phyloP scores from a whole-genome alignment of 2,888 invertebrate genomes.

The Drosophila hamatofila region DNA sequence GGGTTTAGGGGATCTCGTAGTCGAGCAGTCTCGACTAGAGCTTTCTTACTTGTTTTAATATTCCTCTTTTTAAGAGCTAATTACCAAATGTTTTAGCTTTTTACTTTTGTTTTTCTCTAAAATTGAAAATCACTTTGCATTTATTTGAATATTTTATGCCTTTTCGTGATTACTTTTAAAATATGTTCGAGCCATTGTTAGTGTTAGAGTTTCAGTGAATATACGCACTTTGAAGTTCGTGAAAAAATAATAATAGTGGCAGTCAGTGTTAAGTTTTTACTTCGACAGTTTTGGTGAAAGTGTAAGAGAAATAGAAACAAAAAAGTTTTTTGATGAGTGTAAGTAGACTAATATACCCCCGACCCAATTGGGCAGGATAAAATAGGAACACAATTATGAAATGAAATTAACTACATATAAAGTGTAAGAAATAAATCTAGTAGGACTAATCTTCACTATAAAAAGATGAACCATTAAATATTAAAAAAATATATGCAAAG shows the following conservation, averaged over 20 bases:
- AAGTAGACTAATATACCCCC: background rate
- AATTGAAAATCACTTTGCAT: background rate
- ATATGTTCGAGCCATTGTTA: background rate
- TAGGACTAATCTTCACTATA: background rate
- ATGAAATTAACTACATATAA: background rate
- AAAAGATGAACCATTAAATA: background rate
- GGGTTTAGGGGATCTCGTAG: too few relatives aligned
- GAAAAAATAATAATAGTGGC: background rate
- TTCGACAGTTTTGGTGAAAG: background rate
- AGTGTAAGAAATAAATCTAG: background rate
- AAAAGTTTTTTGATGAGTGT: background rate
- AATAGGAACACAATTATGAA: constrained; percentile 4
- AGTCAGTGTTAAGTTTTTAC: background rate
- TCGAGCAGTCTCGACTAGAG: too few relatives aligned
- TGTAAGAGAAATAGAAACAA: background rate
- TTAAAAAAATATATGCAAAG: background rate
- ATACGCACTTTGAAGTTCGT: background rate
- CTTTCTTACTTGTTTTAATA: too few relatives aligned
- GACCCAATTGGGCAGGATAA: background rate
- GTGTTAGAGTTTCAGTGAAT: background rate
- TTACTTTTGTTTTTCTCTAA: background rate
- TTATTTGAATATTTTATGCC: background rate
- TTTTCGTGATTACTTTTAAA: background rate
- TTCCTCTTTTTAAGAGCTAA: background rate
- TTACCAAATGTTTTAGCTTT: background rate